These are phyloP conservation scores for Caenorhabditis latens DNA, from an alignment of 1,140 invertebrate species.

Conservation along the genomic window DNA sequence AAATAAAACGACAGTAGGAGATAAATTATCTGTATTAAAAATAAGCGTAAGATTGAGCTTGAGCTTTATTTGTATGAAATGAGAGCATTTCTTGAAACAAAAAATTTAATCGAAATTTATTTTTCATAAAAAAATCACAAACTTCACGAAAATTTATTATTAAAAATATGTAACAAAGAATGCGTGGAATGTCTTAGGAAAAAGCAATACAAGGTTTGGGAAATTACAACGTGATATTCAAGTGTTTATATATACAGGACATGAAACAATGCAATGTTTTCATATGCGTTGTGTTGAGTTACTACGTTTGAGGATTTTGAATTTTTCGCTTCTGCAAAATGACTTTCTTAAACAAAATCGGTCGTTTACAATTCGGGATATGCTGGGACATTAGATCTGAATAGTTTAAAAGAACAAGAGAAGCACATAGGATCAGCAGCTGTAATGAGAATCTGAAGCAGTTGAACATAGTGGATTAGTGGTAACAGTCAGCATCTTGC, in stretches of 20 bases:
- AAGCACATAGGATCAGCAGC: not conserved
- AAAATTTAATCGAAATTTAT: no score
- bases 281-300: conserved; percentile 27
- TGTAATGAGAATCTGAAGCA: conserved; percentile 5
- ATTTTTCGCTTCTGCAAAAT: not conserved
- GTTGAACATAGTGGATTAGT: conserved; percentile 14
- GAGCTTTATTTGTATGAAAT: no score
- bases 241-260: not conserved
- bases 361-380: not conserved
- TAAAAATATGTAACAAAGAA: not conserved
- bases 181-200: not conserved
- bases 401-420: not conserved
- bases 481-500: conserved; percentile 15
- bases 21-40: no score
- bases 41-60: no score
- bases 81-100: no score
- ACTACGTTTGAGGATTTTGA: conserved; percentile 6
- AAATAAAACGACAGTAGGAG: not conserved
- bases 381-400: not conserved
- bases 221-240: not conserved
- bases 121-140: no score
- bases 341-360: not conserved
- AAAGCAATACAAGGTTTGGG: not conserved
- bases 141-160: not conserved
- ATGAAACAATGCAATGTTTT: not conserved